Conservation (phyloP, 2,797 vertebrate species). For the Petrocephalus sullivani region DNA sequence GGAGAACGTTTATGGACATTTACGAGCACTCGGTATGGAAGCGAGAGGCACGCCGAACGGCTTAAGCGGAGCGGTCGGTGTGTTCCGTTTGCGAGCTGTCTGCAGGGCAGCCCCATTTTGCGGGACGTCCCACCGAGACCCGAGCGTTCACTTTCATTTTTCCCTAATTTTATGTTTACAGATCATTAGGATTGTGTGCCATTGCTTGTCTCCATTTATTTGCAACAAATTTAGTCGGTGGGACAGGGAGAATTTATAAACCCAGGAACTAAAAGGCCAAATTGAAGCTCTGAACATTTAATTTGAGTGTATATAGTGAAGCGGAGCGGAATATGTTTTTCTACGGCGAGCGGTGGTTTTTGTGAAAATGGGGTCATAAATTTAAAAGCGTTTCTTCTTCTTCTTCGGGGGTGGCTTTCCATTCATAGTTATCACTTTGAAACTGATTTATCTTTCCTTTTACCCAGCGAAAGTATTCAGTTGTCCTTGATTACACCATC, state of each 20-base stretch:
- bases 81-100: not conserved
- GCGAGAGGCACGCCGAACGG: no score
- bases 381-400: constrained; percentile 3
- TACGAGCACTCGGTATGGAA: not conserved
- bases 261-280: constrained; percentile 11
- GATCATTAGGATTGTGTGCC: not conserved
- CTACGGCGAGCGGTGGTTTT: not conserved
- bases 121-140: not conserved
- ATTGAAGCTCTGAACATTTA: constrained; percentile 18
- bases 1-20: not conserved
- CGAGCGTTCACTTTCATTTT: not conserved
- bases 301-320: not conserved
- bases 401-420: not conserved
- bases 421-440: constrained; percentile 27
- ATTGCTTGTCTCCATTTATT: constrained; percentile 3
- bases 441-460: constrained; percentile 31
- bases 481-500: constrained; percentile 29
- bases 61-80: not conserved
- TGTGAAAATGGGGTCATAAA: constrained; percentile 17
- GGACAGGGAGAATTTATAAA: not conserved
- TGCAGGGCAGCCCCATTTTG: not conserved
- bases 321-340: not conserved
- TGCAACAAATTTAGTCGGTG: not conserved
- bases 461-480: constrained; percentile 23
- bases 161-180: constrained; percentile 11